These are phyloP conservation scores for Cranoglanis bouderius DNA, from an alignment of 2,113 vertebrate species.

Conservation along the genomic window DNA sequence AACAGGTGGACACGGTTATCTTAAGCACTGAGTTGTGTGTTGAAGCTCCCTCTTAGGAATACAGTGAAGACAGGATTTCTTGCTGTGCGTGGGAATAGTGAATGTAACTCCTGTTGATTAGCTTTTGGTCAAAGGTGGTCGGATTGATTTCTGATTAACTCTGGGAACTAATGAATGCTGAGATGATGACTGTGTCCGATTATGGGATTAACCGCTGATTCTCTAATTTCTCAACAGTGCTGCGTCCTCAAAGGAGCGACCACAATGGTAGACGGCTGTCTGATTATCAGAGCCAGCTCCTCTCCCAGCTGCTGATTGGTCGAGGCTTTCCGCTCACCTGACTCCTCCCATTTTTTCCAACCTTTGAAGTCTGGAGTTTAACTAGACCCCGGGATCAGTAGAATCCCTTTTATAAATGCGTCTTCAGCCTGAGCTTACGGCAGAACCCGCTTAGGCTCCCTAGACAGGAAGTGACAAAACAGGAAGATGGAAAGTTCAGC, in stretches of 20 bases:
- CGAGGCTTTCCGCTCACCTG: neutral
- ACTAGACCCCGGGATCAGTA: neutral
- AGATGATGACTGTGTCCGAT: neutral
- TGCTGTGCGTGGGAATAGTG: neutral
- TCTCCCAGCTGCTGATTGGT: constrained; percentile 38
- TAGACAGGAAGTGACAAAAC: neutral
- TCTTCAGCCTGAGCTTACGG: neutral
- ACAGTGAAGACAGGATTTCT: neutral
- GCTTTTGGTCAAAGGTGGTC: neutral
- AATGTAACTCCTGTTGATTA: neutral
- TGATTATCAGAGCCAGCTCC: constrained; percentile 12
- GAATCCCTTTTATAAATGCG: constrained; percentile 38
- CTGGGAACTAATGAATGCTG: neutral
- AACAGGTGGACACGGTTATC: constrained; percentile 33
- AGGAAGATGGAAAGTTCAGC: constrained; percentile 62
- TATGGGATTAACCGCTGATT: neutral
- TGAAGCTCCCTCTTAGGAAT: neutral
- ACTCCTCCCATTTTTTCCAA: constrained; percentile 27
- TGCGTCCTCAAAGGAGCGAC: constrained; percentile 16
- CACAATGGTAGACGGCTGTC: constrained; percentile 24
- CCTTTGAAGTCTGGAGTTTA: constrained; percentile 1
- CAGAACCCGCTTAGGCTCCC: constrained; percentile 35
- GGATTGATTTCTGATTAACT: neutral
- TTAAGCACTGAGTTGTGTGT: neutral
- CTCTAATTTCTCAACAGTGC: constrained; percentile 42